Base-by-base conservation (phyloP, 1,140 invertebrate genomes). In the Drosophila eugracilis region DNA sequence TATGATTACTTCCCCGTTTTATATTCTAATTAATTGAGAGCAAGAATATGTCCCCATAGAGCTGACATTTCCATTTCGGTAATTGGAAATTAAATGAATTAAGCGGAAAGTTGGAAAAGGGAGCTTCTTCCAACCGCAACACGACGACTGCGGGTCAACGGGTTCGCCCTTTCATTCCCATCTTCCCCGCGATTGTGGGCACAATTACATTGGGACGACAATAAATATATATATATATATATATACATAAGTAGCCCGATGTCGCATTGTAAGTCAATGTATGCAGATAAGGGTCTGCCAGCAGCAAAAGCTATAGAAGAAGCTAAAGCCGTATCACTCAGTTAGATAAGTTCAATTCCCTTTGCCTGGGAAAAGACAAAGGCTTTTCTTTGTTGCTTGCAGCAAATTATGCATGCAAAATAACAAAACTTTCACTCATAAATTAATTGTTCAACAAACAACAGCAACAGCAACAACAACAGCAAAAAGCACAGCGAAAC, bases 341-440 rank as follows among this genome's bases (percentile, higher is more conserved):
- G 73, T 77, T 80, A 86, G 80, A 80, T 85, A 86, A 79, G 72
- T 73, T 63, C 49, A 74, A 50, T 55, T 53, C 65, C 47, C 62
- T 50, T 15, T 65, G 28, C n/a, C n/a, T n/a, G 36, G 34, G 10
- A 50, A 21, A 45, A 42, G 42, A 69, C 76, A 80, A 74, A 75
- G 71, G 44, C 72, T 34, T 75, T 57, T 58, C 50, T 39, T 48
- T 66, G 59, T 55, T 54, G 44, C 41, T 41, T 21, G 26, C 52
- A 77, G 84, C 81, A 81, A 86, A 81, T 78, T 79, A 63, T 66
- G 62, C 72, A 80, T 86, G 81, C 81, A 86, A 85, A 86, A 75
- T 73, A 69, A 55, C 48, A 67, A 65, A 86, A 88, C 83, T 86
- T 86, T 86, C 83, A 78, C 83, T 88, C 81, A 81, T 86, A 88